Evolutionary conservation across 2,888 invertebrate species (phyloP), one percentile per base, ranked within the genome.

Genomic region (Orthosia incerta): DNA sequence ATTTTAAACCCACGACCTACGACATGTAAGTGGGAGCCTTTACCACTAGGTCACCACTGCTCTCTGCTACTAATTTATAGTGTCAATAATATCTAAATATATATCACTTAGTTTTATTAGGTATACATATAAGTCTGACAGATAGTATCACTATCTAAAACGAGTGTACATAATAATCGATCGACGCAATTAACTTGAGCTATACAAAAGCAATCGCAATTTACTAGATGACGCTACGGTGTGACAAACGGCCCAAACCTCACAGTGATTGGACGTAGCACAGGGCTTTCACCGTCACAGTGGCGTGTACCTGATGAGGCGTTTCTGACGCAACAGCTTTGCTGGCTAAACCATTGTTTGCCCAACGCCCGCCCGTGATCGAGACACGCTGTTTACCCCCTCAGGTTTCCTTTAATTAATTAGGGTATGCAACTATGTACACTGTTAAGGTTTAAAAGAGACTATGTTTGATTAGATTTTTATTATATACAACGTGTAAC

Each of bases 291-390:
- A 72, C 83, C 74, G 67, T 79, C 66, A 76, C 83, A 68, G 64
- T 82, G 61, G 82, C 85, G 73, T 86, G 84, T 85, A 84, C 89
- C 90, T 94, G 91, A 94, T 92, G 92, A 92, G 89, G 90, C 91
- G 88, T 89, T 91, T 86, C 88, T 87, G 85, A 83, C 87, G 87
- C 86, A 72, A 86, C 88, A 85, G 87, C 81, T 82, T 83, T 78
- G 72, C 85, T 69, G 61, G 73, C 90, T 85, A 80, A 90, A 91
- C 91, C 91, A 91, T 92, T 94, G 94, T 94, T 94, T 93, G 89
- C 85, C 56, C 50, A 79, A 82, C 83, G 84, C 83, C 80, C 71
- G 76, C 45, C 64, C 80, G 83, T 85, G 83, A 86, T 86, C 76
- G 56, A 72, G 76, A 80, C 74, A 70, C 60, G 61, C 63, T 83